Percentiles rank a stretch among this genome's conserved stretches.
These are phyloP conservation scores for Mellilla xanthometata DNA, from an alignment of 2,888 invertebrate species.

Conservation along the genomic window DNA sequence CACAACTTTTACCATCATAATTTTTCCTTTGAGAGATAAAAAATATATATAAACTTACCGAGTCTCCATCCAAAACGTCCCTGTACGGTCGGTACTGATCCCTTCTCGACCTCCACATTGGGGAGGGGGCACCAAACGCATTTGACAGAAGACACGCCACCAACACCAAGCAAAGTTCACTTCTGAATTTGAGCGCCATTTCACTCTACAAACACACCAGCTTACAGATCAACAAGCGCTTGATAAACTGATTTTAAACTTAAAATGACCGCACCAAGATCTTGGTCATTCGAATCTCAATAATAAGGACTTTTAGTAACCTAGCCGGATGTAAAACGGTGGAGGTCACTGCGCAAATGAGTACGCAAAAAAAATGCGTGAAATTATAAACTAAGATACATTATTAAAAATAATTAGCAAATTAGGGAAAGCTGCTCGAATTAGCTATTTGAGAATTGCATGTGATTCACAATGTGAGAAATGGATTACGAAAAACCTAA, in stretches of 20 bases:
- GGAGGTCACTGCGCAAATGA: constrained; percentile 11
- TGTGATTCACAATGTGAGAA: not conserved
- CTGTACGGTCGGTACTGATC: constrained; percentile 23
- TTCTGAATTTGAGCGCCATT: constrained; percentile 48
- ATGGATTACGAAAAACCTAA: too few relatives aligned
- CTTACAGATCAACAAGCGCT: too few relatives aligned
- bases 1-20: too few relatives aligned
- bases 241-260: constrained; percentile 23
- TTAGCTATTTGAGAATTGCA: constrained; percentile 6
- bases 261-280: not conserved
- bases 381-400: constrained; percentile 14
- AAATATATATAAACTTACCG: constrained; percentile 35
- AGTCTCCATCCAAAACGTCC: constrained; percentile 19
- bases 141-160: constrained; percentile 49
- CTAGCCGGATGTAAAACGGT: not conserved
- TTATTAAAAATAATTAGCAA: constrained; percentile 27
- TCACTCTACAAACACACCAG: constrained; percentile 30
- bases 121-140: constrained; percentile 50
- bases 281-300: not conserved
- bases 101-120: constrained; percentile 31
- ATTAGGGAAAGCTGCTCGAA: constrained; percentile 13
- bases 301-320: not conserved
- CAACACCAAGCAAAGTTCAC: constrained; percentile 38
- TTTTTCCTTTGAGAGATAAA: too few relatives aligned
- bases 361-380: not conserved